Conservation (phyloP, 2,113 vertebrate genomes). For the Etheostoma cragini region DNA sequence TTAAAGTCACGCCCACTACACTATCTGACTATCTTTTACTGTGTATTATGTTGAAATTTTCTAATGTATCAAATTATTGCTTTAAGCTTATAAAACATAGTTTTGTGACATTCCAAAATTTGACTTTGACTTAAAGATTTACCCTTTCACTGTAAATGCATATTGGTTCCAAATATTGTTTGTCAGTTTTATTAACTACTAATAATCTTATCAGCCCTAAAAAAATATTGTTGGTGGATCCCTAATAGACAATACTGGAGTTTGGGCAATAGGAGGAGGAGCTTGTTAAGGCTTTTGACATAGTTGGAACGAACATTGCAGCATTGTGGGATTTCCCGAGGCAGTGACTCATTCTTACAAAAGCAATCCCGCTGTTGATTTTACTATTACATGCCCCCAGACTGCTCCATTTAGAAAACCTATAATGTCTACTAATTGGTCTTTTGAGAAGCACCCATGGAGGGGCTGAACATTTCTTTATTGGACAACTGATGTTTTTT, state of each 20-base stretch:
- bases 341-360: conserved; percentile 57
- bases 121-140: too few relatives aligned
- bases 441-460: conserved; percentile 23
- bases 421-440: conserved; percentile 38
- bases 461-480: conserved; percentile 18
- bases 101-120: too few relatives aligned
- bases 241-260: neutral
- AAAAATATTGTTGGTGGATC: too few relatives aligned
- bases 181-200: too few relatives aligned
- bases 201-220: too few relatives aligned
- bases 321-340: conserved; percentile 53
- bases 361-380: conserved; percentile 29
- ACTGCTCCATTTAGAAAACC: conserved; percentile 16
- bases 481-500: conserved; percentile 28
- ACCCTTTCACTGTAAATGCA: too few relatives aligned
- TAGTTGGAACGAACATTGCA: conserved; percentile 33
- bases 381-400: neutral
- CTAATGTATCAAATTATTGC: too few relatives aligned
- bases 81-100: too few relatives aligned
- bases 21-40: too few relatives aligned
- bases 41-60: too few relatives aligned
- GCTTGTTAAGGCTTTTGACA: conserved; percentile 35
- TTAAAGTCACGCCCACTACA: too few relatives aligned
- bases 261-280: conserved; percentile 1
- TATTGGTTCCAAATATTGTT: too few relatives aligned